Evolutionary conservation across 2,797 vertebrate genomes (phyloP).

Genomic region (Melanotaenia trifasciata): DNA sequence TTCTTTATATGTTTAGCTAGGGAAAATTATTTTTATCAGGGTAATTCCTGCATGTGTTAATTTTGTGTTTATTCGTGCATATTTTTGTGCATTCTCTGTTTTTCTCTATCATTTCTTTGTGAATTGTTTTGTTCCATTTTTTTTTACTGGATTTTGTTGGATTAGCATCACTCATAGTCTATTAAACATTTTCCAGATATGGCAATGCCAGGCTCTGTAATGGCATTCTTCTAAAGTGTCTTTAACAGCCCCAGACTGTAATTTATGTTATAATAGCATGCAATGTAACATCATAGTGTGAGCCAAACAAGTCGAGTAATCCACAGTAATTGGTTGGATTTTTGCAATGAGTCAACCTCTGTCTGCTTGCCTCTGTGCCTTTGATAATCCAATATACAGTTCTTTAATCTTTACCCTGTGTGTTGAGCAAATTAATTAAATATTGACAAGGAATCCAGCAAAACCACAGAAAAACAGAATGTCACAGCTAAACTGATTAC

Average conservation of each 20-base stretch:
- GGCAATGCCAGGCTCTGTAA: conserved; percentile 66
- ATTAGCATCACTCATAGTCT: conserved; percentile 78
- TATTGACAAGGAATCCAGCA: conserved; percentile 82
- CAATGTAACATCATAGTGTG: conserved; percentile 69
- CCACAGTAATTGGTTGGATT: conserved; percentile 83
- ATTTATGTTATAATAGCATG: conserved; percentile 78
- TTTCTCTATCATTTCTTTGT: conserved; percentile 60
- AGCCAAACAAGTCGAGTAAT: conserved; percentile 83
- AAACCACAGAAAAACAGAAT: conserved; percentile 82
- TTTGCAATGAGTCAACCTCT: conserved; percentile 82
- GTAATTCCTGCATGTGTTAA: conserved; percentile 36
- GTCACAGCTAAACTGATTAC: conserved; percentile 85
- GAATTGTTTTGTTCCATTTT: conserved; percentile 72
- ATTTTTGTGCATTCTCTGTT: conserved; percentile 40
- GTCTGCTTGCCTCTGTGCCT: conserved; percentile 77
- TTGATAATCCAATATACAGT: conserved; percentile 85
- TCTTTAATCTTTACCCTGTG: conserved; percentile 84
- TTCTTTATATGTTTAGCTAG: conserved; percentile 17
- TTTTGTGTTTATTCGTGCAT: conserved; percentile 58
- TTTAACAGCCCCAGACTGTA: conserved; percentile 71
- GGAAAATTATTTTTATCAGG: conserved; percentile 1
- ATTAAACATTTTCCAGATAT: conserved; percentile 79
- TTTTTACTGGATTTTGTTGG: conserved; percentile 79
- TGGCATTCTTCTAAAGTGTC: conserved; percentile 69
- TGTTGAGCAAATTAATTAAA: conserved; percentile 84